These are phyloP conservation scores for Gisinianus flammeolus DNA, from an alignment of 2,888 invertebrate genomes.

Conservation along the genomic window DNA sequence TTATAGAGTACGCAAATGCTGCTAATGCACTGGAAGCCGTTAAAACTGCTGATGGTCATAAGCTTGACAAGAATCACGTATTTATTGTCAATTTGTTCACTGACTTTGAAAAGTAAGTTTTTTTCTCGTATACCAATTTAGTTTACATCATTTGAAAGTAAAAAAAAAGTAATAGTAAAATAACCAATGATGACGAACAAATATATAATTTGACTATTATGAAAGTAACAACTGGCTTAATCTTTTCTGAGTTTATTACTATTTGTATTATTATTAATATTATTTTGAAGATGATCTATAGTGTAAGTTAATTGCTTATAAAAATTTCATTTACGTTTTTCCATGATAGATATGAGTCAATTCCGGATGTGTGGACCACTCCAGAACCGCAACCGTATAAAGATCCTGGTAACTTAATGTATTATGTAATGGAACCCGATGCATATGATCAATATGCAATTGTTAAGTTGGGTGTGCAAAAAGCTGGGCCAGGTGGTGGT, in stretches of 20 bases:
- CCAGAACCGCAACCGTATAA: conserved; percentile 88
- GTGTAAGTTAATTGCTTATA: too few species aligned
- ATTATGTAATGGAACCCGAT: conserved; percentile 91
- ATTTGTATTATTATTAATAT: neutral
- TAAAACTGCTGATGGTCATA: conserved; percentile 86
- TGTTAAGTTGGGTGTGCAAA: conserved; percentile 56
- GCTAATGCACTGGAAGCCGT: conserved; percentile 87
- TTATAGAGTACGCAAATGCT: conserved; percentile 87
- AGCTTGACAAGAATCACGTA: conserved; percentile 90
- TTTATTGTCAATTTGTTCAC: conserved; percentile 93
- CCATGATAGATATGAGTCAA: conserved; percentile 74
- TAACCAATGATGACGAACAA: neutral
- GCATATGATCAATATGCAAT: conserved; percentile 95
- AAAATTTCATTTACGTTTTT: neutral
- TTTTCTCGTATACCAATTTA: neutral
- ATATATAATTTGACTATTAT: conserved; percentile 25
- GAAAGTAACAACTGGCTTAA: conserved; percentile 46
- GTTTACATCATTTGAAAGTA: neutral
- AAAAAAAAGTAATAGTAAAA: neutral
- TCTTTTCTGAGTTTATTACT: conserved; percentile 45
- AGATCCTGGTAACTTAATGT: conserved; percentile 89
- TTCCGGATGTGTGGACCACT: conserved; percentile 86
- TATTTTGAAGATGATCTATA: conserved; percentile 33
- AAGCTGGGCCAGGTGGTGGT: conserved; percentile 48
- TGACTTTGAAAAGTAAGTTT: conserved; percentile 87